Conservation (phyloP, 2,797 vertebrate species). For the Mionectes olivaceus region DNA sequence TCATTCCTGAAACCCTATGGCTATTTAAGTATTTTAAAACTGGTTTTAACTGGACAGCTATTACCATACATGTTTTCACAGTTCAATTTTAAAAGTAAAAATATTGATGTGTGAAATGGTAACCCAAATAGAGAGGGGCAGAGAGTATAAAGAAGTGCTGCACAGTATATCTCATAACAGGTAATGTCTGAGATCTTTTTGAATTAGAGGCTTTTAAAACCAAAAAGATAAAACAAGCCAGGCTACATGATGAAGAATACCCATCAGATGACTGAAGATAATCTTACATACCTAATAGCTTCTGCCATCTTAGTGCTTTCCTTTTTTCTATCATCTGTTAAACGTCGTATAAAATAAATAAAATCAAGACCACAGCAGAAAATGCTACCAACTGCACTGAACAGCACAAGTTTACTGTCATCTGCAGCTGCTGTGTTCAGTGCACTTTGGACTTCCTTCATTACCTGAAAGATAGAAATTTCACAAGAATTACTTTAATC, state of each 20-base stretch:
- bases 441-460: constrained; percentile 98
- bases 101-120: background rate
- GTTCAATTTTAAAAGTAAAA: background rate
- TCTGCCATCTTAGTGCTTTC: constrained; percentile 98
- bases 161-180: rapidly evolving
- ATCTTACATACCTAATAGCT: constrained; percentile 88
- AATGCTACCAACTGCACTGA: constrained; percentile 90
- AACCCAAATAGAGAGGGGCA: background rate
- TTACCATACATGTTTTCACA: background rate
- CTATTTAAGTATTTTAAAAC: background rate
- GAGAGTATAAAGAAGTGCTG: background rate
- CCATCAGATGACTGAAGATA: background rate
- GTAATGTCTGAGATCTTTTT: background rate
- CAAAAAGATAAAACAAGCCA: background rate
- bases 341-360: constrained; percentile 92
- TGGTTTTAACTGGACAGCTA: background rate
- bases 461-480: constrained; percentile 84
- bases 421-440: constrained; percentile 94
- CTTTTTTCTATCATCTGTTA: constrained; percentile 94
- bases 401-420: constrained; percentile 94
- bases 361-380: constrained; percentile 97
- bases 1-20: background rate
- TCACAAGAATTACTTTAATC: background rate
- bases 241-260: background rate
- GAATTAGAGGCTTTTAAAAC: background rate